Conservation (phyloP, 1,140 invertebrate genomes). For the Andricus grossulariae region DNA sequence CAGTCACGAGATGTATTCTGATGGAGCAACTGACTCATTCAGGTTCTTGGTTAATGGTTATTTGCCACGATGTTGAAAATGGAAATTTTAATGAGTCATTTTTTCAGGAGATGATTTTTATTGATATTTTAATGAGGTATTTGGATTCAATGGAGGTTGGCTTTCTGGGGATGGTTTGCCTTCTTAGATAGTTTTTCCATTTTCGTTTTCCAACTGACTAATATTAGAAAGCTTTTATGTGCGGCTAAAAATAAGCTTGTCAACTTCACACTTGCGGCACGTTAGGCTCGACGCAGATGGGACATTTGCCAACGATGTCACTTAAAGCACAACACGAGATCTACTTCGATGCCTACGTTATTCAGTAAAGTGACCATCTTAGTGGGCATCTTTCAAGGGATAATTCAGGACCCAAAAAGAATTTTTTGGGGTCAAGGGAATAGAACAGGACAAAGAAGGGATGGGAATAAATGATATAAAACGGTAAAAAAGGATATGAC, state of each 20-base stretch:
- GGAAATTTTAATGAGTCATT: background rate
- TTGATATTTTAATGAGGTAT: background rate
- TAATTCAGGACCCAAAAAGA: background rate
- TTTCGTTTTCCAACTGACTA: background rate
- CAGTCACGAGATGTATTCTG: background rate
- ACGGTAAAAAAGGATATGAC: no score
- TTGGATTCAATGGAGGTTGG: background rate
- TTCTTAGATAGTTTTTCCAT: background rate
- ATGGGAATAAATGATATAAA: no score
- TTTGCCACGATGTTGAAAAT: background rate
- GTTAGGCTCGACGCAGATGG: conserved; percentile 46
- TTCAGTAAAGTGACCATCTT: conserved; percentile 43
- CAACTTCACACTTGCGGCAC: conserved; percentile 48
- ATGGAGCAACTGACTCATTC: conserved; percentile 3
- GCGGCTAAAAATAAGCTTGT: conserved; percentile 57
- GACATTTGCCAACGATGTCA: conserved; percentile 64
- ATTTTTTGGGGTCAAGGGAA: background rate
- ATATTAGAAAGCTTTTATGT: conserved; percentile 25
- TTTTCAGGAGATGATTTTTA: background rate
- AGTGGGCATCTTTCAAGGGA: background rate
- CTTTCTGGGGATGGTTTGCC: no score
- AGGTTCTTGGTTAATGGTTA: background rate
- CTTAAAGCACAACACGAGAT: conserved; percentile 45
- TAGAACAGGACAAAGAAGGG: no score
- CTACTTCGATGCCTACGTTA: conserved; percentile 47